Evolutionary conservation across 2,888 invertebrate species (phyloP).

Genomic region (Melinaea marsaeus): DNA sequence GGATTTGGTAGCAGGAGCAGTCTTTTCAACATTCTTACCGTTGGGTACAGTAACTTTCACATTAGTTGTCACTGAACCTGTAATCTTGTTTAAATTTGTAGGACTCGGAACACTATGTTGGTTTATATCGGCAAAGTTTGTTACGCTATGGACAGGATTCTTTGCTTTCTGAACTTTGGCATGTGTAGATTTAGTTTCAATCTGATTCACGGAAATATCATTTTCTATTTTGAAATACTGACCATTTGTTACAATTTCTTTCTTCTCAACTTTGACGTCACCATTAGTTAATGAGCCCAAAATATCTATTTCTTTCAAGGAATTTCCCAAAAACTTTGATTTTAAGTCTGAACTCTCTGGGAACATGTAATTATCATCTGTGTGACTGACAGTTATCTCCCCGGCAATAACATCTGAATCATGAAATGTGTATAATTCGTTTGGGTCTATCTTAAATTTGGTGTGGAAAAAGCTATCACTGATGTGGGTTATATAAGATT

Average conservation of each 20-base stretch:
- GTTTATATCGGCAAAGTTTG: conserved; percentile 45
- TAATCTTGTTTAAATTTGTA: conserved; percentile 43
- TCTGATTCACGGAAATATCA: conserved; percentile 33
- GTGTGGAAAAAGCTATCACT: conserved; percentile 69
- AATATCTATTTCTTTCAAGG: conserved; percentile 56
- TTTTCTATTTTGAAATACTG: conserved; percentile 48
- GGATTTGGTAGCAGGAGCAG: conserved; percentile 40
- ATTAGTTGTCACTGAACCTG: conserved; percentile 38
- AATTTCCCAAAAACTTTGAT: conserved; percentile 53
- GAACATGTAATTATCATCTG: conserved; percentile 68
- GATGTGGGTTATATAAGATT: conserved; percentile 63
- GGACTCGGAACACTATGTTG: conserved; percentile 50
- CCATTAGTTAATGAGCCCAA: conserved; percentile 57
- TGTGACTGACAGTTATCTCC: conserved; percentile 71
- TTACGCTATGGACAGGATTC: conserved; percentile 40
- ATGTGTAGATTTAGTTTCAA: conserved; percentile 51
- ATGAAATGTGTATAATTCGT: conserved; percentile 72
- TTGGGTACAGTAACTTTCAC: conserved; percentile 65
- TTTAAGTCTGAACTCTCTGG: conserved; percentile 58
- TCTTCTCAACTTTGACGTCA: conserved; percentile 52
- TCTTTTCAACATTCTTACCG: conserved; percentile 50
- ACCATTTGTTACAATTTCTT: conserved; percentile 57
- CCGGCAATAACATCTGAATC: conserved; percentile 72
- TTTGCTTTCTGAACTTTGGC: conserved; percentile 63
- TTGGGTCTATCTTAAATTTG: conserved; percentile 74